Percentiles rank a stretch among this genome's conserved stretches.
Evolutionary conservation across 2,113 vertebrate species (phyloP).

Genomic region (Mus pahari): DNA sequence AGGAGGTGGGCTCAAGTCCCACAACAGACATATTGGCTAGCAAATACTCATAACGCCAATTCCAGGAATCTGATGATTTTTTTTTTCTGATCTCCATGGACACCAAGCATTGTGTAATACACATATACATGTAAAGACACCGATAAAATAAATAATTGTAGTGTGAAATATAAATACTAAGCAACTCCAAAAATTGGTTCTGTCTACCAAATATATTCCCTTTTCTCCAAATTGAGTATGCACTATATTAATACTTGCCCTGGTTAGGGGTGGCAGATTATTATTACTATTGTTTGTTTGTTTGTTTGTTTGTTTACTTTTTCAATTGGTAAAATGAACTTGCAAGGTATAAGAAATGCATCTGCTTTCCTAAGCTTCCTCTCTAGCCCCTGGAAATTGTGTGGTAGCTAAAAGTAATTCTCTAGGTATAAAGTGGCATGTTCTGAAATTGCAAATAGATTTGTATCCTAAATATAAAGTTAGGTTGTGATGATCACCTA

Average conservation of each 20-base stretch:
- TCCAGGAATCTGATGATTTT: background rate
- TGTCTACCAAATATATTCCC: fast-evolving
- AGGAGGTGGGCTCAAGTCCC: background rate
- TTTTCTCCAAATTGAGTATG: background rate
- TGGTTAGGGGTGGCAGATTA: fast-evolving
- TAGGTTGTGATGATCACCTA: background rate
- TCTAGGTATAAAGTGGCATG: background rate
- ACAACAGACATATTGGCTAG: no score
- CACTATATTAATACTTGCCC: background rate
- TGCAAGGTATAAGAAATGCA: background rate
- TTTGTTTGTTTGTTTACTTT: background rate
- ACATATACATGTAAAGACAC: background rate
- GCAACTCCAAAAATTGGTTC: background rate
- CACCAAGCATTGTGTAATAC: background rate
- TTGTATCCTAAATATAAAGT: constrained; percentile 18
- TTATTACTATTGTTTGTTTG: background rate
- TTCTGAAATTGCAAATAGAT: background rate
- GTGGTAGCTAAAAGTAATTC: background rate
- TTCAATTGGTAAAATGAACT: background rate
- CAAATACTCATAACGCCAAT: background rate
- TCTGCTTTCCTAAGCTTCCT: background rate
- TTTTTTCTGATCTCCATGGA: background rate
- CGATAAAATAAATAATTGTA: background rate
- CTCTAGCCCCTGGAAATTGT: constrained; percentile 1
- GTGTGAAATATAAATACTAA: background rate